phyloP scores from a whole-genome alignment of 2,113 vertebrate species.

The Rhabdomys dilectus region DNA sequence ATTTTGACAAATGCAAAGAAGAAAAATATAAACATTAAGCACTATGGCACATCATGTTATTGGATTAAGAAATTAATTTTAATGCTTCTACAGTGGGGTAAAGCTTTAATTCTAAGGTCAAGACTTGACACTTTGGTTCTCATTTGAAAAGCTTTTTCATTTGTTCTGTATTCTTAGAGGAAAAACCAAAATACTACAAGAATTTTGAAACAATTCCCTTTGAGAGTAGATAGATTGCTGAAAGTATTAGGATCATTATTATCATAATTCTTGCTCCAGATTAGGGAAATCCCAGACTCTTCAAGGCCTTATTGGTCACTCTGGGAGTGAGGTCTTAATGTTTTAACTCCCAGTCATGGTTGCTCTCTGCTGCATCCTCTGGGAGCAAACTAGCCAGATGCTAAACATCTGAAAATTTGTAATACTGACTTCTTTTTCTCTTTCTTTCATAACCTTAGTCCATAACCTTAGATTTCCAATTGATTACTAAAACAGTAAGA shows the following conservation, averaged over 20 bases:
- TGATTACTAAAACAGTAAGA: not conserved
- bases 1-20: slow-evolving; percentile 39
- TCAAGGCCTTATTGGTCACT: not conserved
- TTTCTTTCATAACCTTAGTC: not conserved
- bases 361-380: not conserved
- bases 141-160: slow-evolving; percentile 46
- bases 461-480: not conserved
- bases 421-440: not conserved
- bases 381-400: not conserved
- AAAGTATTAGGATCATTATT: not conserved
- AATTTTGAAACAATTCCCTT: slow-evolving; percentile 17
- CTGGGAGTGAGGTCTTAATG: not conserved
- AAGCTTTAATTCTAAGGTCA: slow-evolving; percentile 41
- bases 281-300: not conserved
- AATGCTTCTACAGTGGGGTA: not conserved
- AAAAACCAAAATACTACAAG: not conserved
- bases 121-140: slow-evolving; percentile 32
- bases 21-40: slow-evolving; percentile 50
- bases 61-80: slow-evolving; percentile 66
- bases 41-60: not conserved
- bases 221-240: not conserved
- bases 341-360: not conserved
- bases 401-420: not conserved
- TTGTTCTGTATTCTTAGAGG: slow-evolving; percentile 32
- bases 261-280: not conserved